Conservation (phyloP, 1,140 invertebrate species). For the Sesamia nonagrioides region DNA sequence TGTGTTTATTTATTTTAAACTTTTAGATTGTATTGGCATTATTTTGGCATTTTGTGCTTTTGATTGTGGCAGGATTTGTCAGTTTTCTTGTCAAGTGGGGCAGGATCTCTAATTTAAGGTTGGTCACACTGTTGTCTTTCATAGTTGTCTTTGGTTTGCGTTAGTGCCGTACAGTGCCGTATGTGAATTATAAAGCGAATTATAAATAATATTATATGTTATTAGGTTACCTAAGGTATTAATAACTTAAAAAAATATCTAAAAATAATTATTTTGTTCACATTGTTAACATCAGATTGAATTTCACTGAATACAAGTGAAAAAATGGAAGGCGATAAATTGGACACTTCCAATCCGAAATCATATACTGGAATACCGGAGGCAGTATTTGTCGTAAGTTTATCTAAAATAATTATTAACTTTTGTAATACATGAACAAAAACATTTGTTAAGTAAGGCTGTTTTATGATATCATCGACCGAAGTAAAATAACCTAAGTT, state of each 20-base stretch:
- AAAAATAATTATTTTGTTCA: slow-evolving; percentile 24
- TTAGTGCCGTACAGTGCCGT: background rate
- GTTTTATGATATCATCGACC: background rate
- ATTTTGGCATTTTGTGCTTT: too few relatives aligned
- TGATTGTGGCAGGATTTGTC: too few relatives aligned
- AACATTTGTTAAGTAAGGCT: background rate
- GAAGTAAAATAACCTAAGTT: background rate
- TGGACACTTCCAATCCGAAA: slow-evolving; percentile 81
- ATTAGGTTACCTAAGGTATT: too few relatives aligned
- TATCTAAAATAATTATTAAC: background rate
- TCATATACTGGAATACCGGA: slow-evolving; percentile 94
- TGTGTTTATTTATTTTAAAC: too few relatives aligned
- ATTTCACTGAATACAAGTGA: slow-evolving; percentile 22
- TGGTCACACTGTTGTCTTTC: too few relatives aligned
- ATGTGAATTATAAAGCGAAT: background rate
- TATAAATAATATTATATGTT: slow-evolving; percentile 6
- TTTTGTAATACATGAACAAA: background rate
- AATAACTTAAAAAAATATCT: background rate
- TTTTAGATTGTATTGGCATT: too few relatives aligned
- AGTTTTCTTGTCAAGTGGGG: too few relatives aligned
- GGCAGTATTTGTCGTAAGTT: slow-evolving; percentile 93
- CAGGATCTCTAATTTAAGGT: too few relatives aligned
- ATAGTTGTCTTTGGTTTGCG: too few relatives aligned
- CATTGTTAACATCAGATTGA: background rate
- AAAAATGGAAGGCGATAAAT: slow-evolving; percentile 82